Base-by-base conservation (phyloP, 2,113 vertebrate species). In the Caracal caracal region DNA sequence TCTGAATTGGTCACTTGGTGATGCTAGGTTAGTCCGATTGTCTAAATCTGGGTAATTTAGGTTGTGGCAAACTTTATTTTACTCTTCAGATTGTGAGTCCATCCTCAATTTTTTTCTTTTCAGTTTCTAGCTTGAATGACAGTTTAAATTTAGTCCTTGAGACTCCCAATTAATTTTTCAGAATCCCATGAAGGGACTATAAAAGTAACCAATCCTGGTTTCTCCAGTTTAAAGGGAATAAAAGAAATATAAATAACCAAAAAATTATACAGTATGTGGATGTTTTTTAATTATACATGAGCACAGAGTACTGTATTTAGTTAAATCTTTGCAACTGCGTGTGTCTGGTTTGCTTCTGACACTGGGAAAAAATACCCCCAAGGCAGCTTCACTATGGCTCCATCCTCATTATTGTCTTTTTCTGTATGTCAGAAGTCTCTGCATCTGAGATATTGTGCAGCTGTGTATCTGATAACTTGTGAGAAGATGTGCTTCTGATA, bases 161-260 rank as follows among this genome's bases (percentile, higher is more conserved):
- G 51, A 88, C 26, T 94, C 51, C 35, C 71, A 91, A 88, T 94
- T 79, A 89, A 88, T 84, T 53, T 7, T 84, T 90, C 92, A 71
- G 76, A 88, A 96, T 96, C 43, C 59, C 40, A 24, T 79, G 53
- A 92, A 93, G 28, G 35, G 53, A 88, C 49, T 63, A 49, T 89
- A 95, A 92, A 96, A 90, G 71, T 84, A n/a, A 70, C 51, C 30
- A 90, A n/a, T 65, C 75, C 78, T 47, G 6, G 3, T 92, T 73
- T 90, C 47, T 88, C 10, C 37, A 51, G 70, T 66, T 85, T 97
- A 95, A 94, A 96, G 59, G 76, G 87, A 84, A 94, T 91, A 94
- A 93, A 90, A 93, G 17, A 92, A 81, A 90, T 82, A 95, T 28
- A 94, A 94, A 88, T 84, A 96, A 84, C 63, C 20, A 47, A 35